Evolutionary conservation across 2,113 vertebrate genomes (phyloP).

Genomic region (Microtus richardsoni): DNA sequence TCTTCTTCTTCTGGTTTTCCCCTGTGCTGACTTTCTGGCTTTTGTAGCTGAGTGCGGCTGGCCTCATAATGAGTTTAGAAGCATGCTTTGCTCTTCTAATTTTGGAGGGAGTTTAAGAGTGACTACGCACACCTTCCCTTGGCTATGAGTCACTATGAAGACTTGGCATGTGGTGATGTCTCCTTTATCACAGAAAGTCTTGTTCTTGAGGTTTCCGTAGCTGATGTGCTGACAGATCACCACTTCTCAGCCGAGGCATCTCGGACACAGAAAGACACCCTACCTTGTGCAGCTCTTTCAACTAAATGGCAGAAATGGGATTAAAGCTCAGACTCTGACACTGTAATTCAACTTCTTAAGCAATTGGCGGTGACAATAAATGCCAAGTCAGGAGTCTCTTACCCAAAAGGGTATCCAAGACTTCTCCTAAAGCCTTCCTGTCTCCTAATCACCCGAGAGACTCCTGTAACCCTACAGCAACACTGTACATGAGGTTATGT

Average conservation of each 20-base stretch:
- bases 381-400: not conserved
- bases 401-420: not conserved
- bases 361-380: not conserved
- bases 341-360: slow-evolving; percentile 36
- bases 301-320: slow-evolving; percentile 7
- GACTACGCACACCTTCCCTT: not conserved
- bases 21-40: not conserved
- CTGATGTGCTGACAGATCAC: not conserved
- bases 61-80: not conserved
- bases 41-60: not conserved
- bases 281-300: slow-evolving; percentile 21
- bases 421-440: not conserved
- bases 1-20: not conserved
- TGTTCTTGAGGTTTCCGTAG: not conserved
- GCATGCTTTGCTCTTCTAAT: not conserved
- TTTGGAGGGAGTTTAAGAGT: not conserved
- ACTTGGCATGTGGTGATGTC: not conserved
- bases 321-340: slow-evolving; percentile 13
- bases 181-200: not conserved
- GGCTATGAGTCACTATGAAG: not conserved
- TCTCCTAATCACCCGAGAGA: not conserved
- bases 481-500: not conserved
- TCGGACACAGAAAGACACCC: slow-evolving; percentile 1
- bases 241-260: slow-evolving; percentile 8
- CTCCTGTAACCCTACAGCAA: not conserved